Conservation (phyloP, 92 coral and sea anemone species). For the Porites evermanni region DNA sequence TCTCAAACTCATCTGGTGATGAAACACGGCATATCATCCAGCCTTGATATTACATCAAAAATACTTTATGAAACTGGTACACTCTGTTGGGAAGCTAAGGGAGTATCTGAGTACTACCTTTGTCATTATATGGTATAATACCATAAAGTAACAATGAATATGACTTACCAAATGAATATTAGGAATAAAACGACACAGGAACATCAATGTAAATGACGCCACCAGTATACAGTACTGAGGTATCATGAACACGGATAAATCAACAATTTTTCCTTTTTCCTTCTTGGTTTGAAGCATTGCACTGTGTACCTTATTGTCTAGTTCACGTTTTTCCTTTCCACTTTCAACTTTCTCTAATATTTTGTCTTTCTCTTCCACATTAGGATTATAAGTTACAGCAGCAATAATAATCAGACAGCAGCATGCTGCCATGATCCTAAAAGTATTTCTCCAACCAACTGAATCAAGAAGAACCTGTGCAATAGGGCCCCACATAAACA, state of each 20-base stretch:
- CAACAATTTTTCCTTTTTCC: conserved; percentile 30
- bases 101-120: too few relatives aligned
- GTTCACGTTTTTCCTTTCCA: not conserved
- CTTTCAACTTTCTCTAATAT: not conserved
- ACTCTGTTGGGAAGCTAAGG: too few relatives aligned
- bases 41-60: too few relatives aligned
- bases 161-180: conserved; percentile 67
- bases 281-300: not conserved
- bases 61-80: too few relatives aligned
- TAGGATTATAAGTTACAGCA: conserved; percentile 10
- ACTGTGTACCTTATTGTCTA: not conserved
- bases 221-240: conserved; percentile 58
- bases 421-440: conserved; percentile 13
- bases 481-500: conserved; percentile 27
- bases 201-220: conserved; percentile 49
- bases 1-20: too few relatives aligned
- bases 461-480: conserved; percentile 20
- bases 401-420: not conserved
- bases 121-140: too few relatives aligned
- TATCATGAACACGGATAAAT: conserved; percentile 66
- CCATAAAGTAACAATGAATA: not conserved
- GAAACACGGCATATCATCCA: too few relatives aligned
- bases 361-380: conserved; percentile 17
- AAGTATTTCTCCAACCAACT: conserved; percentile 37
- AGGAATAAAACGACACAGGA: conserved; percentile 60